Conservation (phyloP, 2,797 vertebrate genomes). For the Oryzias sinensis region DNA sequence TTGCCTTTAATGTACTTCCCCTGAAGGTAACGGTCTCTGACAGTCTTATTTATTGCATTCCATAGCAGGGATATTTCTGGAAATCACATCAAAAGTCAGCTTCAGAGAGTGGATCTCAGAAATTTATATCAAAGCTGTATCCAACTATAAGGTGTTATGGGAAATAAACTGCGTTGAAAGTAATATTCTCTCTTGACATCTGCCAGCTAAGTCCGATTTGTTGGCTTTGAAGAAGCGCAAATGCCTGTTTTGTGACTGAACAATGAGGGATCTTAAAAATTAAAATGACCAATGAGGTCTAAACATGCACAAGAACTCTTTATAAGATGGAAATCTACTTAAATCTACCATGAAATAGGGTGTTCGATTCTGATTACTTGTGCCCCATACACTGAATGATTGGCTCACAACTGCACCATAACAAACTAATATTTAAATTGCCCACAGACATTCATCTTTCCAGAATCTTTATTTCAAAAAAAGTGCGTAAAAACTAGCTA, state of each 20-base stretch:
- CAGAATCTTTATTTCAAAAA: constrained; percentile 19
- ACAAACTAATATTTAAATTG: constrained; percentile 65
- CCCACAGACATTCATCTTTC: constrained; percentile 18
- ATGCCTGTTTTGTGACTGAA: constrained; percentile 42
- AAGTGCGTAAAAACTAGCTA: too few relatives aligned
- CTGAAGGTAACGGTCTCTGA: constrained; percentile 56
- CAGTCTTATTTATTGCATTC: constrained; percentile 66
- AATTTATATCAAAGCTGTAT: constrained; percentile 50
- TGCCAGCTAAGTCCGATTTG: constrained; percentile 26
- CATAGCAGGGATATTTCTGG: constrained; percentile 66
- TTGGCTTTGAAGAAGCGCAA: constrained; percentile 38
- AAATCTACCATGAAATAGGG: constrained; percentile 74
- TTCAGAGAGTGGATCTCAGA: constrained; percentile 41
- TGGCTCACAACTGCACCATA: constrained; percentile 51
- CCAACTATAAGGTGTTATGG: constrained; percentile 45
- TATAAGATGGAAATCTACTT: constrained; percentile 46
- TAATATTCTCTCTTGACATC: constrained; percentile 39
- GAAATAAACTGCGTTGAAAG: constrained; percentile 55
- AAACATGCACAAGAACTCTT: constrained; percentile 40
- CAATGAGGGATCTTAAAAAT: constrained; percentile 43
- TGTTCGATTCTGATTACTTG: constrained; percentile 61
- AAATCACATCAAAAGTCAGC: constrained; percentile 46
- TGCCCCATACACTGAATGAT: constrained; percentile 42
- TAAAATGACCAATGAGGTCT: constrained; percentile 40
- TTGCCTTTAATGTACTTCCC: constrained; percentile 60